Evolutionary conservation across 2,797 vertebrate genomes (phyloP).

Genomic region (Sebastes hubbsi): DNA sequence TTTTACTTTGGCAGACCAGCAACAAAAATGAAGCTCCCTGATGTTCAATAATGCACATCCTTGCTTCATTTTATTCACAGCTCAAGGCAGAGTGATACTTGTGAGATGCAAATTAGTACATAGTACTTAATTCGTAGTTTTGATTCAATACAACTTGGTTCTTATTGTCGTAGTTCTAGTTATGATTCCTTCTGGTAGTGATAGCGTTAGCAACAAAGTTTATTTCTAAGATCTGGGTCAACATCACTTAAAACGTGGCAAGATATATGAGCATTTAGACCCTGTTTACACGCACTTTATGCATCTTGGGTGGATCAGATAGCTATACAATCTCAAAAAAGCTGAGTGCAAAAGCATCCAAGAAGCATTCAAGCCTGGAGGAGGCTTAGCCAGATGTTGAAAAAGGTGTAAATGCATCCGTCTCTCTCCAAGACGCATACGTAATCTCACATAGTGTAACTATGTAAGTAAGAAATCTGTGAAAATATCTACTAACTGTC

Average conservation of each 20-base stretch:
- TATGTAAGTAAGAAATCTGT: background rate
- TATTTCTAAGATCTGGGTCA: background rate
- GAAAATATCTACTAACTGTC: background rate
- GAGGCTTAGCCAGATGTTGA: background rate
- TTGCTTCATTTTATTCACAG: background rate
- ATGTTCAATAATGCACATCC: background rate
- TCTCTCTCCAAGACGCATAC: background rate
- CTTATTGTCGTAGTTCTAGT: background rate
- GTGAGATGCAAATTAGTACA: background rate
- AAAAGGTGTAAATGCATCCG: background rate
- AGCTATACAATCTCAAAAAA: background rate
- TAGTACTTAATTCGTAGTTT: background rate
- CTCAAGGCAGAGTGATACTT: background rate
- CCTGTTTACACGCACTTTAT: background rate
- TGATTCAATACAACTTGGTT: background rate
- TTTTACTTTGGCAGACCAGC: background rate
- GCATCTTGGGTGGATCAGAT: background rate
- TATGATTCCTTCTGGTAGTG: background rate
- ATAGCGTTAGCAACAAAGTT: background rate
- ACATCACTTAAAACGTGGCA: accelerated
- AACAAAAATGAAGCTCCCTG: background rate
- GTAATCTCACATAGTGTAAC: background rate
- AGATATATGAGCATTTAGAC: background rate
- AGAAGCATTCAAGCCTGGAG: background rate
- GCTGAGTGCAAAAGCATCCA: background rate